These are phyloP conservation scores for Hydrophis major DNA, from an alignment of 2,797 vertebrate genomes.

Conservation along the genomic window DNA sequence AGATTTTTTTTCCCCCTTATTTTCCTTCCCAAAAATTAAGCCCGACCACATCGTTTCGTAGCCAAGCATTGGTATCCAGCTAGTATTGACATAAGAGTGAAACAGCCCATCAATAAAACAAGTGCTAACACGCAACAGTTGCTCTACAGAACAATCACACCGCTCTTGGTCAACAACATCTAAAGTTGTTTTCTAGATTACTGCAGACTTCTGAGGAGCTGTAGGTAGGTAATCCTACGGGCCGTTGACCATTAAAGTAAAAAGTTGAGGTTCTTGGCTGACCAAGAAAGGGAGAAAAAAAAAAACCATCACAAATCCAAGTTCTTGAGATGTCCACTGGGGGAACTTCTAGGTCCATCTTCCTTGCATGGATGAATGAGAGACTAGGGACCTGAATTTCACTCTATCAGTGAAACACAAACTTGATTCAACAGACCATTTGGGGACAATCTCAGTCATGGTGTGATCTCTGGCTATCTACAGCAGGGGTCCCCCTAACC, in stretches of 20 bases:
- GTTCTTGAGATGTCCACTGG: not conserved
- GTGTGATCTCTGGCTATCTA: not conserved
- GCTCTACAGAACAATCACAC: slow-evolving; percentile 58
- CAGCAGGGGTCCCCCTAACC: no score
- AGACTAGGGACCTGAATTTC: not conserved
- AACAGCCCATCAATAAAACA: not conserved
- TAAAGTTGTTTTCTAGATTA: not conserved
- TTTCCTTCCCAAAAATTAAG: no score
- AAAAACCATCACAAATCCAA: accelerated
- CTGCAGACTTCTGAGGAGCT: accelerated
- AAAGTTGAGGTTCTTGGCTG: not conserved
- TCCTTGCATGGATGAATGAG: not conserved
- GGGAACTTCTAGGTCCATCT: no score
- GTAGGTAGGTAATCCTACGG: slow-evolving; percentile 41
- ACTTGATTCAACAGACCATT: not conserved
- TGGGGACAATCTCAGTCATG: not conserved
- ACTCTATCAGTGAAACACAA: no score
- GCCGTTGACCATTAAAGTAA: slow-evolving; percentile 13
- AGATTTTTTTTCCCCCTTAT: no score
- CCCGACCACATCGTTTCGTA: no score
- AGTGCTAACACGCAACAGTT: slow-evolving; percentile 1
- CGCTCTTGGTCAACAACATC: not conserved
- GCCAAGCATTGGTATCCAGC: no score
- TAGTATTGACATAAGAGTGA: not conserved
- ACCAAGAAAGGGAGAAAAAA: not conserved